A percentile compares a stretch with the other conserved stretches of the same genome.
These are phyloP conservation scores for Dicycla oo DNA, from an alignment of 2,888 invertebrate genomes.

Conservation along the genomic window DNA sequence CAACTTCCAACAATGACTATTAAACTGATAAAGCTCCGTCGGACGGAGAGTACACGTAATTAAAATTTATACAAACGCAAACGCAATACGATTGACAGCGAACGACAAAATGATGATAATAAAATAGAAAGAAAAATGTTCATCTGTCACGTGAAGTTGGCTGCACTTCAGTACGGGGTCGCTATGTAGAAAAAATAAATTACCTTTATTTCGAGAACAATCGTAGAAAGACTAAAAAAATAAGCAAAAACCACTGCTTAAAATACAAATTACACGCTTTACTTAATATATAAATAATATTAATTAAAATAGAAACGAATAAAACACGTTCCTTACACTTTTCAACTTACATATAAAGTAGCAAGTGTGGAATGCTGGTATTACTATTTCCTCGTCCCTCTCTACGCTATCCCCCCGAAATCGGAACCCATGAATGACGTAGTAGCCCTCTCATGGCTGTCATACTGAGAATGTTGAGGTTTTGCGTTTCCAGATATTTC, in stretches of 20 bases:
- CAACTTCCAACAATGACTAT: conserved; percentile 81
- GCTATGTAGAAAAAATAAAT: conserved; percentile 58
- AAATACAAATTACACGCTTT: neutral
- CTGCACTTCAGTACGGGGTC: conserved; percentile 66
- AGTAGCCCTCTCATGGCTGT: conserved; percentile 68
- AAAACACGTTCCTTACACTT: neutral
- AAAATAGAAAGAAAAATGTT: conserved; percentile 72
- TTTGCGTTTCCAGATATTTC: conserved; percentile 85
- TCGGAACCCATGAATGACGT: conserved; percentile 74
- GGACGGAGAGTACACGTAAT: conserved; percentile 66
- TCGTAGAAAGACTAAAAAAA: neutral
- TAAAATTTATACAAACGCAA: conserved; percentile 73
- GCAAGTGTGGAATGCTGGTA: conserved; percentile 72
- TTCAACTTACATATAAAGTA: conserved; percentile 48
- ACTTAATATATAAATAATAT: neutral
- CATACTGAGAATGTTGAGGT: conserved; percentile 79
- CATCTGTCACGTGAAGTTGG: conserved; percentile 79
- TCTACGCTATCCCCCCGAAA: conserved; percentile 65
- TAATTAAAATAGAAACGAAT: neutral
- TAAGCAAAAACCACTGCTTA: neutral
- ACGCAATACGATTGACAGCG: conserved; percentile 75
- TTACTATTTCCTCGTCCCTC: conserved; percentile 70
- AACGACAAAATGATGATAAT: conserved; percentile 70
- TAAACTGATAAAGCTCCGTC: conserved; percentile 75
- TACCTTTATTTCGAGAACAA: conserved; percentile 53